Base-by-base conservation (phyloP, 2,888 invertebrate species). In the Tricholauxania praeusta region DNA sequence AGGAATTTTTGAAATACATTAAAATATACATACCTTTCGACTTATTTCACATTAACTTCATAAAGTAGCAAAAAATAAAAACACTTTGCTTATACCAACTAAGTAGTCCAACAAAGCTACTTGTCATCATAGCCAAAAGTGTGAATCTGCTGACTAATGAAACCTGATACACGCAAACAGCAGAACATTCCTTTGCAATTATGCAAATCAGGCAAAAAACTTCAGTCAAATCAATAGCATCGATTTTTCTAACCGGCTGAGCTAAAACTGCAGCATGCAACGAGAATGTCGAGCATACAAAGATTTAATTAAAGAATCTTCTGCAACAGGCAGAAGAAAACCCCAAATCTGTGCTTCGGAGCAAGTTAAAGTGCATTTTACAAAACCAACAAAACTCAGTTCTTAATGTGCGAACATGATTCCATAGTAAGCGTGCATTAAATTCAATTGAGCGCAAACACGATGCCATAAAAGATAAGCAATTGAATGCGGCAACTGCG, bases 131-230 rank as follows among this genome's bases (percentile, higher is more conserved):
- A 28, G 15, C 39, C 4, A 19, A 39, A 28, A 17, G 12, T 19
- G 12, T 1, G 6, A 57, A 22, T 19, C 19, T 3, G 57, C 28
- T 12, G 57, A 8, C 57, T 14, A 32, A 60, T 60, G 15, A 39
- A 14, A 60, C 5, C 32, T 12, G 62, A 39, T 47, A 4, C 47
- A 4, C 47, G 12, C 12, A 39, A 19, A 48, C 39, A 47, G 48
- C 48, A 63, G 62, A 47, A 63, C 62, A 63, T 63, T 63, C 48
- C 39, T 63, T 63, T 17, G 62, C 48, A 63, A 48, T 63, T 63
- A 63, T 63, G 62, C 62, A 63, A 63, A 63, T 63, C 47, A 63
- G 48, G 62, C 47, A 48, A n/a, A n/a, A 48, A 60, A 32, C 14
- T 39, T 39, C 39, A 39, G 7, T 39, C 39, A 39, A 60, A 22